A percentile compares a stretch with the other conserved stretches of the same genome.
phyloP scores from a whole-genome alignment of 2,113 vertebrate species.

The Genyomyrus donnyi region DNA sequence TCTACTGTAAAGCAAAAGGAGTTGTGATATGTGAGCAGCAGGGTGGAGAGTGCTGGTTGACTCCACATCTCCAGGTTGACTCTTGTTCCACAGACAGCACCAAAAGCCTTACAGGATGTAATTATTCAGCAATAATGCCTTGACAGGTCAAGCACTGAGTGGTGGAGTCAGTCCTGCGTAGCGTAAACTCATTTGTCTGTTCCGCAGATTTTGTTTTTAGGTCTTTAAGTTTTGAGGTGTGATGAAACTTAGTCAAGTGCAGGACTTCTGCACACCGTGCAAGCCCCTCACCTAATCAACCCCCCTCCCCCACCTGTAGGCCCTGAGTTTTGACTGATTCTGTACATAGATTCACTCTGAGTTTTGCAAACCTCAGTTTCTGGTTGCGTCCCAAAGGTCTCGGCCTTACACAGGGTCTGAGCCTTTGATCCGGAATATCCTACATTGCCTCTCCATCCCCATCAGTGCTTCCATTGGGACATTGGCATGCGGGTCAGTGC shows the following conservation, averaged over 20 bases:
- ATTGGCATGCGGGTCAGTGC: background rate
- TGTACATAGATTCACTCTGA: background rate
- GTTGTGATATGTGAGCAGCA: background rate
- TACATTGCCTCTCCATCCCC: background rate
- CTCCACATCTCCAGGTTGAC: slow-evolving; percentile 6
- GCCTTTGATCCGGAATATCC: background rate
- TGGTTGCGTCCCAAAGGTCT: background rate
- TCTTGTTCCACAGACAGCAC: slow-evolving; percentile 12
- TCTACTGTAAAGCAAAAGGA: slow-evolving; percentile 1
- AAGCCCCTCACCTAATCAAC: background rate
- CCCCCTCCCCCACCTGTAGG: background rate
- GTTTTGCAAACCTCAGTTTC: background rate
- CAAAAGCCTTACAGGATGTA: slow-evolving; percentile 22
- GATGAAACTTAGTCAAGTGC: background rate
- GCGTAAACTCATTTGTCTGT: background rate
- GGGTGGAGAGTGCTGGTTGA: background rate
- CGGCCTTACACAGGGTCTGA: background rate
- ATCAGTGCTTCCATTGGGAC: background rate
- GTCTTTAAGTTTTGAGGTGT: background rate
- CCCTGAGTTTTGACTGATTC: background rate
- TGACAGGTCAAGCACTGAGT: background rate
- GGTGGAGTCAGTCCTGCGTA: background rate
- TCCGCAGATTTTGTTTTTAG: background rate
- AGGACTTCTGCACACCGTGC: background rate
- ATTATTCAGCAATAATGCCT: slow-evolving; percentile 20